Base-by-base conservation (phyloP, 2,113 vertebrate genomes). In the Myiozetetes cayanensis region DNA sequence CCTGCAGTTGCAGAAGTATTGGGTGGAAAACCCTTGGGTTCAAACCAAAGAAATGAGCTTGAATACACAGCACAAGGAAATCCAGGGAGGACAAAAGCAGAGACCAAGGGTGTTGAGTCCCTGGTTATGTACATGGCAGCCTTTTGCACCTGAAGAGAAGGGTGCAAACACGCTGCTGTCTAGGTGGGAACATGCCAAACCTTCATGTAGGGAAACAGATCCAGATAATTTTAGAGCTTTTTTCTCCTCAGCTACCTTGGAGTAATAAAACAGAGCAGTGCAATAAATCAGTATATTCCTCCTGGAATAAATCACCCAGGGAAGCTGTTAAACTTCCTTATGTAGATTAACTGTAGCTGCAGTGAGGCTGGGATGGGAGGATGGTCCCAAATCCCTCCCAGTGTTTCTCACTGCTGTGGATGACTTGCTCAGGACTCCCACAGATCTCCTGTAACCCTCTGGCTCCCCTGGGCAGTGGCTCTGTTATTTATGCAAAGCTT, bases 81-180 rank as follows among this genome's bases (percentile, higher is more conserved):
- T 8, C 14, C 70, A 30, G 16, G 3, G 9, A 55, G 30, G 33
- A 23, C 27, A 21, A 58, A 66, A 28, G 52, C 49, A 61, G 65
- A 81, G 49, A 15, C 17, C 25, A 17, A 39, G 16, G 30, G 15
- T 14, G 10, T 73, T 11, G 28, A 53, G 21, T 22, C 22, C 33
- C 3, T 2, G 2, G 43, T 35, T 31, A 22, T 27, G 18, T 19
- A 10, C 14, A 0, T 3, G 2, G 67, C 28, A 83, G 35, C n/a
- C 44, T 79, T 70, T 75, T 63, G 19, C n/a, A 39, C 7, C 35
- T 20, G 25, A 53, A n/a, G 76, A 41, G 67, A 75, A 59, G 35
- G 63, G 49, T 80, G 73, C 9, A 39, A 84, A 77, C 9, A 39
- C 2, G 2, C 25, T 25, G 35, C 43, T 28, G 33, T 44, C 73